Evolutionary conservation across 1,140 invertebrate species (phyloP), one percentile per base, ranked within the genome.

Genomic region (Vanessa atalanta): DNA sequence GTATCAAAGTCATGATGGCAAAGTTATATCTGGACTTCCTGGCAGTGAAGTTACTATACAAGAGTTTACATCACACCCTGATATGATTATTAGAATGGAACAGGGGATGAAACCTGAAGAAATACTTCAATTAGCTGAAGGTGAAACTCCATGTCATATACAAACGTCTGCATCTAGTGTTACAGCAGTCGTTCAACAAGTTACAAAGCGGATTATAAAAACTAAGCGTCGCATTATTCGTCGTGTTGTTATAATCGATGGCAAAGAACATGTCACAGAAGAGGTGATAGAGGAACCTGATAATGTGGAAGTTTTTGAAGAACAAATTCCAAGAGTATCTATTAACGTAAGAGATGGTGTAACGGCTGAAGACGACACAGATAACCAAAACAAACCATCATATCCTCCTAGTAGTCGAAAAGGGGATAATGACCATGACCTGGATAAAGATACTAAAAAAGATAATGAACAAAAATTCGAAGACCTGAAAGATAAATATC

Each of bases 261-360:
- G 97, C 0, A 96, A 97, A 91, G 96, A 97, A 88, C 95, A 96
- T 79, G 94, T 96, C 0, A 95, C 95, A 12, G 97, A 97, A 90
- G 96, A 97, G 92, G 92, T 97, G 5, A 93, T 97, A 72, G 96
- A 97, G 88, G 96, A 97, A 91, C 96, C 96, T 23, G 96, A 97
- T 83, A 96, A 97, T 89, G 90, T 97, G 43, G 96, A 97, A 91
- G 93, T 97, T 6, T 95, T 94, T 51, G 96, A 97, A 86, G 95
- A 96, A 89, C 94, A 96, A 79, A 90, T 94, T 37, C 95, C 96
- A 60, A 94, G 96, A 77, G 95, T 97, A 26, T 95, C 95, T 76
- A 96, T 97, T 26, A 96, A 95, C 79, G 95, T 97, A 1, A 92
- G 94, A 61, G 89, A 91, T 47, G 70, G 82, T 78, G 93, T 93